Percentiles rank a stretch among this genome's conserved stretches.
Evolutionary conservation across 2,113 vertebrate genomes (phyloP).

Genomic region (Tupaia chinensis): DNA sequence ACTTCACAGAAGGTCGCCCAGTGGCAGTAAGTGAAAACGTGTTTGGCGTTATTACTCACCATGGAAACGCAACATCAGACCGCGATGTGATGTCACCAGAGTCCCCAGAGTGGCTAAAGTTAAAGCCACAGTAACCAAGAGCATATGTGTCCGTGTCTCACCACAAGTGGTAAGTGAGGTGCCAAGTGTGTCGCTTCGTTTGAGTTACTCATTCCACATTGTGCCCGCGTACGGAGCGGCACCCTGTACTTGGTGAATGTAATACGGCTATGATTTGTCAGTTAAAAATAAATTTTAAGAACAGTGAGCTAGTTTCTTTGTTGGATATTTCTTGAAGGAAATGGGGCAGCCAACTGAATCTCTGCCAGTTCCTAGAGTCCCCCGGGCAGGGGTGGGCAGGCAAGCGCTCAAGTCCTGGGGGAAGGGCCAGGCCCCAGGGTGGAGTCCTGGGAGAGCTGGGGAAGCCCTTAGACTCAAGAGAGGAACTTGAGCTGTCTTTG

Average conservation of each 20-base stretch:
- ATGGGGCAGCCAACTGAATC: background rate
- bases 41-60: background rate
- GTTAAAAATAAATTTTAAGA: background rate
- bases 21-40: background rate
- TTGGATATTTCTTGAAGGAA: background rate
- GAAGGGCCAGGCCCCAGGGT: rapidly evolving
- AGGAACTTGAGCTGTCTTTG: background rate
- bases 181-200: background rate
- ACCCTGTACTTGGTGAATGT: background rate
- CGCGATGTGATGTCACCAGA: background rate
- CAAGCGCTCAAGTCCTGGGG: background rate
- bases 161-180: background rate
- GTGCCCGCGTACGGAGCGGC: background rate
- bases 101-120: background rate
- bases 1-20: background rate
- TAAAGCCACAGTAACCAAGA: background rate
- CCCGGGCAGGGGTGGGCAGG: too few species aligned
- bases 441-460: background rate
- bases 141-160: background rate
- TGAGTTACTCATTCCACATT: background rate
- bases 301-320: background rate
- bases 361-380: background rate
- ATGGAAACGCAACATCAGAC: background rate
- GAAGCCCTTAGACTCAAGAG: background rate
- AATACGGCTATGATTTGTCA: background rate